phyloP scores from a whole-genome alignment of 2,113 vertebrate species.

The Lasiurus cinereus region DNA sequence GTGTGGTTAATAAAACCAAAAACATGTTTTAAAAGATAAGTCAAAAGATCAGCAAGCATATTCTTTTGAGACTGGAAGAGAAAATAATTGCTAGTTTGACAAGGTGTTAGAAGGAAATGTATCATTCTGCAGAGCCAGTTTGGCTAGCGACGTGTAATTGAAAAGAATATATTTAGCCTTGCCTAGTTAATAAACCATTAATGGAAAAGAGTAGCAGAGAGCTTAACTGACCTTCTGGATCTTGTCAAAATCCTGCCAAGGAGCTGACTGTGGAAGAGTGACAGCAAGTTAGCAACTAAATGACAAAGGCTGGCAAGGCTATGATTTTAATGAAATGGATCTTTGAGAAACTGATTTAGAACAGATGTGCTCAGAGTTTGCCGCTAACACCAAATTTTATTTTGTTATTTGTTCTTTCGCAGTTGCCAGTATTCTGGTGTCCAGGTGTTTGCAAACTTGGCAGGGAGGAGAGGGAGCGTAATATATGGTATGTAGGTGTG shows the following conservation, averaged over 20 bases:
- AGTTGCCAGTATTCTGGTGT: neutral
- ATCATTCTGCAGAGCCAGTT: neutral
- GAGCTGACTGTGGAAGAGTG: neutral
- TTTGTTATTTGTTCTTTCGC: neutral
- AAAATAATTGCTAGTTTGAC: neutral
- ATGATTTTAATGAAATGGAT: conserved; percentile 48
- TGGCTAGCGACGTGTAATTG: neutral
- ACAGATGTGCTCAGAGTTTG: neutral
- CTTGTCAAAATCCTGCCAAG: conserved; percentile 48
- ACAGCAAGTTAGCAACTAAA: conserved; percentile 28
- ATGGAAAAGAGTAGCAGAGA: neutral
- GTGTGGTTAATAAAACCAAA: conserved; percentile 17
- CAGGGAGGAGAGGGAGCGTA: neutral
- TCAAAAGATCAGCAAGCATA: neutral
- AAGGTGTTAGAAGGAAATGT: neutral
- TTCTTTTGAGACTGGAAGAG: neutral
- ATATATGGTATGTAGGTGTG: fast-evolving
- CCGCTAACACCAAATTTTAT: neutral
- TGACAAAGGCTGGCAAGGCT: conserved; percentile 11
- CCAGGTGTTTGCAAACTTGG: neutral
- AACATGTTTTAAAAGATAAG: neutral
- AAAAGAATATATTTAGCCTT: conserved; percentile 59
- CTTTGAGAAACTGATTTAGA: conserved; percentile 38
- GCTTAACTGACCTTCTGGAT: conserved; percentile 50
- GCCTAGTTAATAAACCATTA: conserved; percentile 50